Evolutionary conservation across 92 coral and sea anemone genomes (phyloP).

Genomic region (Parazoanthus atlanticus): DNA sequence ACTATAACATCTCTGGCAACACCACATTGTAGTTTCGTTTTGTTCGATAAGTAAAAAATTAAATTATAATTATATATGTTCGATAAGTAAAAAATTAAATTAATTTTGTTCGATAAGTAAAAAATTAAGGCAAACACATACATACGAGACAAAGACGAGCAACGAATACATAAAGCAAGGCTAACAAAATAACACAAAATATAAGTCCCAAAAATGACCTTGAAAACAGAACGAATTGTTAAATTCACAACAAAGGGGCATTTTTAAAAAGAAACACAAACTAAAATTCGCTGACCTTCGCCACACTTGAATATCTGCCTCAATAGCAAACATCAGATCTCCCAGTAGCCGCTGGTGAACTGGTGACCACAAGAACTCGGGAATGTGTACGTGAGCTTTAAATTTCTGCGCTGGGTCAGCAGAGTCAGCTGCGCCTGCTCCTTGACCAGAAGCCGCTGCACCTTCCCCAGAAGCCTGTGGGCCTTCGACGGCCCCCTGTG

Average conservation of each 20-base stretch:
- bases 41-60: neutral
- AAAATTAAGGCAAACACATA: neutral
- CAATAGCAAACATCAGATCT: constrained; percentile 92
- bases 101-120: too few relatives aligned
- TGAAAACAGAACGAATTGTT: too few relatives aligned
- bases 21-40: neutral
- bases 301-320: constrained; percentile 98
- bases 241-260: too few relatives aligned
- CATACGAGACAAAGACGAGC: neutral
- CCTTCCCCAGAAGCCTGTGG: constrained; percentile 43
- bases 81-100: neutral
- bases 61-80: too few relatives aligned
- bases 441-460: constrained; percentile 46
- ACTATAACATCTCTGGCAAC: neutral
- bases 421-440: constrained; percentile 45
- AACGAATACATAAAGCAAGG: neutral
- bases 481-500: neutral
- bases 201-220: too few relatives aligned
- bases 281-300: constrained; percentile 69
- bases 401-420: constrained; percentile 63
- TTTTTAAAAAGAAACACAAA: neutral
- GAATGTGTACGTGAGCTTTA: constrained; percentile 84
- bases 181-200: neutral
- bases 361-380: constrained; percentile 96
- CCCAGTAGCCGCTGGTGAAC: constrained; percentile 95